phyloP scores from a whole-genome alignment of 2,888 invertebrate genomes.

The Stenchaetothrips biformis region DNA sequence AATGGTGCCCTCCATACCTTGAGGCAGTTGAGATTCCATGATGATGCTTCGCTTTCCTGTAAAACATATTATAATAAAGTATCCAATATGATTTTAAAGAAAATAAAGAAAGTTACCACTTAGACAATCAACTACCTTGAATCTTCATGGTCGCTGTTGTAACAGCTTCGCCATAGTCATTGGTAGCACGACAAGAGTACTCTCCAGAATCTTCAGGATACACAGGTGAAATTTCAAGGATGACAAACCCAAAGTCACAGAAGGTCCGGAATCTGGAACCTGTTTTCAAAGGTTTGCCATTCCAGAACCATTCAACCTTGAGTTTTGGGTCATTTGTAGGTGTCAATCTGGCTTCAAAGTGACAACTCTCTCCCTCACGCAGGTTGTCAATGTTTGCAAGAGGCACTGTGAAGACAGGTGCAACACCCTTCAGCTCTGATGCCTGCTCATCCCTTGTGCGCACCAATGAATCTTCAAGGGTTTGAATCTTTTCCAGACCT shows the following conservation, averaged over 20 bases:
- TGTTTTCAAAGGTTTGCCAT: conserved; percentile 79
- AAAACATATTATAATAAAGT: conserved; percentile 24
- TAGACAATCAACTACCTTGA: conserved; percentile 55
- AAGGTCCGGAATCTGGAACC: conserved; percentile 93
- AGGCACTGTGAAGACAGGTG: conserved; percentile 86
- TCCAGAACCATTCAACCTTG: conserved; percentile 93
- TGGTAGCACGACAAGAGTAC: conserved; percentile 81
- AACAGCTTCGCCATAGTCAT: conserved; percentile 86
- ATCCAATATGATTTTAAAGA: background rate
- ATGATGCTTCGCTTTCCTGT: conserved; percentile 76
- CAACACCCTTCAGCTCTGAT: conserved; percentile 73
- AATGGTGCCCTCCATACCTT: conserved; percentile 90
- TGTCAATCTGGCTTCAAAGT: conserved; percentile 82
- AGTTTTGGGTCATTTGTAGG: conserved; percentile 88
- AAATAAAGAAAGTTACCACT: background rate
- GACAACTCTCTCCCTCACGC: conserved; percentile 85
- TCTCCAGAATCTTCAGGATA: conserved; percentile 95
- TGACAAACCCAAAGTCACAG: conserved; percentile 97
- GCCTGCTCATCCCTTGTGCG: conserved; percentile 67
- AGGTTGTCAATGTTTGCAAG: conserved; percentile 80
- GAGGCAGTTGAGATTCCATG: conserved; percentile 83
- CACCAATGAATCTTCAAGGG: conserved; percentile 82
- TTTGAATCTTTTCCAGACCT: conserved; percentile 87
- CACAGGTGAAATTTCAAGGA: conserved; percentile 93
- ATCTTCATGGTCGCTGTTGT: conserved; percentile 85